Conservation (phyloP, 2,113 vertebrate species). For the Mystacornis crossleyi region DNA sequence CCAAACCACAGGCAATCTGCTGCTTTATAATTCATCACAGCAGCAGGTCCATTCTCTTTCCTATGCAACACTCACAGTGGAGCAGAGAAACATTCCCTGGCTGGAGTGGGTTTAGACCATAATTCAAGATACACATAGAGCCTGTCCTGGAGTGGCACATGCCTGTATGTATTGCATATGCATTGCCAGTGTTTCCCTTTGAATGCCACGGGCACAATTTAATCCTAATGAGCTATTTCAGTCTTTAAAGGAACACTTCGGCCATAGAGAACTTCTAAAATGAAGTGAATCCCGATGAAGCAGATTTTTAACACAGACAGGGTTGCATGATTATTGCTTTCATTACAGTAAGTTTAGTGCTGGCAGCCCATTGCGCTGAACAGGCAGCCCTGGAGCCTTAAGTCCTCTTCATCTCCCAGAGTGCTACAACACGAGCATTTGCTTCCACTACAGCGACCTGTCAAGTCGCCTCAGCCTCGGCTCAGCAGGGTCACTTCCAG, state of each 20-base stretch:
- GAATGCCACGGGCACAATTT: fast-evolving
- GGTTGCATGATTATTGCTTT: neutral
- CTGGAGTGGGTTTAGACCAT: neutral
- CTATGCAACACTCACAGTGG: neutral
- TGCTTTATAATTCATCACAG: neutral
- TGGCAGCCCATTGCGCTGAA: neutral
- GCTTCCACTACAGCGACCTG: conserved; percentile 53
- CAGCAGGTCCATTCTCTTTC: neutral
- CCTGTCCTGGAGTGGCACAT: neutral
- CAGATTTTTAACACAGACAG: neutral
- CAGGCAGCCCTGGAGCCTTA: neutral
- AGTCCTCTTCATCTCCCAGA: neutral
- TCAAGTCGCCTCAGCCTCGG: conserved; percentile 38
- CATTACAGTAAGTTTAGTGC: neutral
- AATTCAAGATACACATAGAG: neutral
- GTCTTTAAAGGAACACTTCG: neutral
- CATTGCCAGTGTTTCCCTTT: neutral
- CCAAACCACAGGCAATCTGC: neutral
- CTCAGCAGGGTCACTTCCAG: conserved; percentile 53
- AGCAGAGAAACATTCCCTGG: neutral
- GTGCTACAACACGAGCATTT: neutral
- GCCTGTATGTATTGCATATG: neutral
- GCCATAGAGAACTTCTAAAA: neutral
- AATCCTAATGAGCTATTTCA: neutral
- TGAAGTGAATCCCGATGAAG: neutral